Conservation (phyloP, 2,888 invertebrate genomes). For the Callosobruchus maculatus region DNA sequence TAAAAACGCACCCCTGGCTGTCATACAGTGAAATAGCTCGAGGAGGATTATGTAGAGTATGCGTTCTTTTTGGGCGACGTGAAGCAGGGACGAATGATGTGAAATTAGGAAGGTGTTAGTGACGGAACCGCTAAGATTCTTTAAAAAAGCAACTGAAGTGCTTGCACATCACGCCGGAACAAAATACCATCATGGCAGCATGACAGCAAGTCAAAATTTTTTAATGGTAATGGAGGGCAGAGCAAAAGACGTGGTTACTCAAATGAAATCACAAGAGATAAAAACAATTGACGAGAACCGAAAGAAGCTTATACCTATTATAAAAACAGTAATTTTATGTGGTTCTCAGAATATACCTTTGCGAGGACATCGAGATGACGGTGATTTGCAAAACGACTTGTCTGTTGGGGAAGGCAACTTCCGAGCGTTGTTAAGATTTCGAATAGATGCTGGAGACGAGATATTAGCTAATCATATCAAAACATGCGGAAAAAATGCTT, state of each 20-base stretch:
- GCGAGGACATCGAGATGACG: conserved; percentile 1
- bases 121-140: not conserved
- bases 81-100: not conserved
- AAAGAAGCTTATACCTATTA: not conserved
- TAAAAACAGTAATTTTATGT: conserved; percentile 2
- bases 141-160: not conserved
- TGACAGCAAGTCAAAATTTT: not conserved
- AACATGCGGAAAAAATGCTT: not conserved
- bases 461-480: not conserved
- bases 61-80: not conserved
- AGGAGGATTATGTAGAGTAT: not conserved
- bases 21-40: not conserved
- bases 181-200: not conserved
- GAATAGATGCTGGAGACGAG: not conserved
- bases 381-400: not conserved
- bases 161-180: not conserved
- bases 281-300: not conserved
- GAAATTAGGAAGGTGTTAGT: not conserved
- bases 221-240: not conserved
- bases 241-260: not conserved
- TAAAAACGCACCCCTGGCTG: not conserved
- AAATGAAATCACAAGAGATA: not conserved
- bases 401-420: conserved; percentile 1
- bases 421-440: not conserved
- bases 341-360: conserved; percentile 1